Evolutionary conservation across 1,140 invertebrate genomes (phyloP).

Genomic region (Brachionus koreanus): DNA sequence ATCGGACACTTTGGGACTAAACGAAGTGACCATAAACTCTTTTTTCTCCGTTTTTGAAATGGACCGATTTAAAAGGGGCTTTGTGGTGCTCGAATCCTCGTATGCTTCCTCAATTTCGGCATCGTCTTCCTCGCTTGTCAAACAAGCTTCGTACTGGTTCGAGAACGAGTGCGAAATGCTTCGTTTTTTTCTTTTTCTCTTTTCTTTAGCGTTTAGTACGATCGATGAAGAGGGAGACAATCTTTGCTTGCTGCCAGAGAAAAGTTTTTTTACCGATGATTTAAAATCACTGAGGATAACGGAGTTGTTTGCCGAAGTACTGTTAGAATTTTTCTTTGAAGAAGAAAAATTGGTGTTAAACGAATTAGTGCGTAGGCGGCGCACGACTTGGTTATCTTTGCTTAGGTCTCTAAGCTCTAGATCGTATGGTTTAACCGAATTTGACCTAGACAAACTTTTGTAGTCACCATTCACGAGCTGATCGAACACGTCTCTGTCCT

Average conservation of each 20-base stretch:
- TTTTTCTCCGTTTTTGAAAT: background rate
- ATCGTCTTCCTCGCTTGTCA: background rate
- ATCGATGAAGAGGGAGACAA: constrained; percentile 1
- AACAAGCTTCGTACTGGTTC: background rate
- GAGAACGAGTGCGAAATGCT: constrained; percentile 1
- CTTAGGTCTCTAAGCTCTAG: background rate
- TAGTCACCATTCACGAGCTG: constrained; percentile 22
- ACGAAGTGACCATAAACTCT: background rate
- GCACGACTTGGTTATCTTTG: background rate
- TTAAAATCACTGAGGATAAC: background rate
- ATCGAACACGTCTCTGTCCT: background rate
- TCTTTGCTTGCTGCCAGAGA: background rate
- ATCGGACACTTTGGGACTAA: background rate
- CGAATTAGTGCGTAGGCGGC: background rate
- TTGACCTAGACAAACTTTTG: background rate
- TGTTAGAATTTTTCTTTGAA: background rate
- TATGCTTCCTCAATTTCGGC: background rate
- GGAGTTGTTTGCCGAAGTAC: background rate
- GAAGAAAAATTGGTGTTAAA: background rate
- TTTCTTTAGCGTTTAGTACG: background rate
- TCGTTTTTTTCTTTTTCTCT: background rate
- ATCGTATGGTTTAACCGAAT: background rate
- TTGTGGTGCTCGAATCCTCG: background rate
- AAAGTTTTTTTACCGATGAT: constrained; percentile 2
- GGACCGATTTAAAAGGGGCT: background rate